Conservation (phyloP, 37 sponge, comb jelly and placozoan species). For the Bolinopsis microptera region DNA sequence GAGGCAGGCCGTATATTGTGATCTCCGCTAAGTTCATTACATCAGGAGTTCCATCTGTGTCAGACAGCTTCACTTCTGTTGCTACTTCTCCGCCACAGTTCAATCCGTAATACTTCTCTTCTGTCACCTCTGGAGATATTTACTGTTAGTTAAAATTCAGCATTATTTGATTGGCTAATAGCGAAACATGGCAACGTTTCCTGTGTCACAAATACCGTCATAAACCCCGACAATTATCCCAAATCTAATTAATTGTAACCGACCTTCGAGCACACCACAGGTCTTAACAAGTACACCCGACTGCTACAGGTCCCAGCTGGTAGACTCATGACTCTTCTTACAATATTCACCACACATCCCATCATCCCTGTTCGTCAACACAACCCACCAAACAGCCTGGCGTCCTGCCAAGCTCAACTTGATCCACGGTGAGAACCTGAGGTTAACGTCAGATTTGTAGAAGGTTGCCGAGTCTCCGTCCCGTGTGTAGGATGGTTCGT, state of each 20-base stretch:
- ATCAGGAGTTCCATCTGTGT: not conserved
- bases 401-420: not conserved
- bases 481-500: too few relatives aligned
- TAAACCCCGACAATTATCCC: too few relatives aligned
- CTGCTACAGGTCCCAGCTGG: not conserved
- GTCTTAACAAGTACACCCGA: not conserved
- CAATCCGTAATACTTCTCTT: too few relatives aligned
- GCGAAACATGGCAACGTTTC: too few relatives aligned
- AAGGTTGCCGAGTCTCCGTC: not conserved
- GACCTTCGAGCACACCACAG: not conserved
- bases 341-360: not conserved
- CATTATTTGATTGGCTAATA: too few relatives aligned
- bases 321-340: not conserved
- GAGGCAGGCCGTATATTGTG: not conserved
- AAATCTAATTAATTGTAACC: too few relatives aligned
- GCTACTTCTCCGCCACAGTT: not conserved
- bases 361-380: not conserved
- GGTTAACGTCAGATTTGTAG: not conserved
- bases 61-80: not conserved
- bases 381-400: not conserved
- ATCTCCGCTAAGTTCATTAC: not conserved
- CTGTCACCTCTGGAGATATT: too few relatives aligned
- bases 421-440: not conserved
- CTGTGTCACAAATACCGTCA: too few relatives aligned
- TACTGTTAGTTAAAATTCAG: too few relatives aligned